Evolutionary conservation across 2,888 invertebrate genomes (phyloP), one percentile per base, ranked within the genome.

Genomic region (Exephanes ischioxanthus): DNA sequence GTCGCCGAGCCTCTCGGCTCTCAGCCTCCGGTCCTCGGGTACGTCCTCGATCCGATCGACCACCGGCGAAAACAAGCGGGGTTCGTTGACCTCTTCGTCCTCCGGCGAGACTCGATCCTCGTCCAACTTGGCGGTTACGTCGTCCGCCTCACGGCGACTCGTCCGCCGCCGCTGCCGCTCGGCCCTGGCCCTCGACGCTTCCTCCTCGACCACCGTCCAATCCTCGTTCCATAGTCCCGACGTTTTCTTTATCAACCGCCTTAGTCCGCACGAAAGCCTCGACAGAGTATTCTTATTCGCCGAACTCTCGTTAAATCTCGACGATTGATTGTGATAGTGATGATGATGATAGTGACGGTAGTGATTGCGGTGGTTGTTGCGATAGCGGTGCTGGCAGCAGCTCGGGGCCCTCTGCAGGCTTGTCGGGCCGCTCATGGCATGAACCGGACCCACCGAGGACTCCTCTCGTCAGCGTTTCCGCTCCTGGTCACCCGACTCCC

Each of bases 381-480:
- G 80, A 66, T 76, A 66, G 41, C 80, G 82, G 81, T 76, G 80
- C 72, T 68, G 78, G 79, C 85, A 85, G 79, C 85, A 85, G 76
- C 85, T 83, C 85, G 83, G 86, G 85, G 86, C 89, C 87, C 87
- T 88, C 81, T 84, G 83, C 58, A 83, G 71, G 83, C 80, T 86
- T 82, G 83, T 85, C 84, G 87, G 86, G 86, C 88, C 89, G 89
- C 87, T 89, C 89, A 89, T 90, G 90, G 90, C 91, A 89, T 90
- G 90, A 87, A 87, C 86, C 88, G 90, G 89, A 91, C 91, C 92
- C 92, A 90, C 90, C 90, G 91, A 90, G 90, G 90, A 90, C 92
- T 89, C 90, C 89, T 89, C 93, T 91, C 92, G 93, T 93, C 93
- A 93, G 92, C 92, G 93, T 90, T 90, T 91, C 90, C 91, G 90